These are phyloP conservation scores for Rotaria socialis DNA, from an alignment of 2,888 invertebrate genomes.

Conservation along the genomic window DNA sequence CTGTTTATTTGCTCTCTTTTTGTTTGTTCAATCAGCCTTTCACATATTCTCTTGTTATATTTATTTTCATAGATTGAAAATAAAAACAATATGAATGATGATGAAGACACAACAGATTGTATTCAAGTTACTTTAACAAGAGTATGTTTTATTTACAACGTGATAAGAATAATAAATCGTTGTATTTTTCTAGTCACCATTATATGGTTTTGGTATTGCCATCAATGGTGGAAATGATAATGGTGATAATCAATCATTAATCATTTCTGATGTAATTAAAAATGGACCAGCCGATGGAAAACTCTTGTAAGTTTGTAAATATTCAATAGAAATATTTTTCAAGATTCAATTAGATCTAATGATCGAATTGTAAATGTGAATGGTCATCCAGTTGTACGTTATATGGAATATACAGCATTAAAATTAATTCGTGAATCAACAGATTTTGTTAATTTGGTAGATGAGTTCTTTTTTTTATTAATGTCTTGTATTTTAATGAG, in stretches of 20 bases:
- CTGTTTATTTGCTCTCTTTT: neutral
- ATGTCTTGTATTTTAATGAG: neutral
- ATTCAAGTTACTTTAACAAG: conserved; percentile 15
- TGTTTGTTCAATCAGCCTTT: neutral
- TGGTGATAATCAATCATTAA: conserved; percentile 24
- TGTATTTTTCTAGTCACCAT: neutral
- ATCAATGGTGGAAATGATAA: conserved; percentile 39
- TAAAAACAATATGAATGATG: neutral
- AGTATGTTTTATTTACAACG: neutral
- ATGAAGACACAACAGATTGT: neutral
- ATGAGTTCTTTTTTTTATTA: too few species aligned
- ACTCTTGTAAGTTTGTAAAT: conserved; percentile 29
- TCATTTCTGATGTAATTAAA: neutral
- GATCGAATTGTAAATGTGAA: conserved; percentile 41
- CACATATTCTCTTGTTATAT: neutral
- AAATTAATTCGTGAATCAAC: conserved; percentile 42
- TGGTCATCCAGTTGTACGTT: conserved; percentile 42
- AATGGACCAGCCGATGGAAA: conserved; percentile 43
- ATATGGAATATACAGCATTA: conserved; percentile 38
- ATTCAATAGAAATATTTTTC: neutral
- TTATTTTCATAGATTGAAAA: neutral
- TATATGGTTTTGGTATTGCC: conserved; percentile 43
- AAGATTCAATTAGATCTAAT: neutral
- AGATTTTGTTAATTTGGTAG: conserved; percentile 43
- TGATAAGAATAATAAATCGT: neutral